A percentile compares a stretch with the other conserved stretches of the same genome.
Conservation (phyloP, 2,797 vertebrate species). For the Mastacembelus armatus region DNA sequence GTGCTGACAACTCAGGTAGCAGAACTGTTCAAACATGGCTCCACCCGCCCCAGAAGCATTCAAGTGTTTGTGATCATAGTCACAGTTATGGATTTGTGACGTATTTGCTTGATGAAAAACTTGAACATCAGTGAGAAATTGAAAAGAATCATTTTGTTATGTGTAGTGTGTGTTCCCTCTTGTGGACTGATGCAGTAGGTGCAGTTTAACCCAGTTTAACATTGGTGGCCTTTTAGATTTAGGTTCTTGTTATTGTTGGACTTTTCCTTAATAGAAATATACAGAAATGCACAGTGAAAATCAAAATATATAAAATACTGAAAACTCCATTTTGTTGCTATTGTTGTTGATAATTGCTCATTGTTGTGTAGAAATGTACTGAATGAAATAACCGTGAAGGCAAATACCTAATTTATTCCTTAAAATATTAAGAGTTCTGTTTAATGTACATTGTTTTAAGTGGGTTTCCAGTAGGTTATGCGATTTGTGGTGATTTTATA, state of each 20-base stretch:
- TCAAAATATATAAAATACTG: background rate
- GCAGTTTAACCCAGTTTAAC: too few species aligned
- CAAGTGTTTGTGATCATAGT: background rate
- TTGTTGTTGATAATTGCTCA: background rate
- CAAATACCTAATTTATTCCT: background rate
- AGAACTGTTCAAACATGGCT: background rate
- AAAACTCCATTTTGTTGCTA: background rate
- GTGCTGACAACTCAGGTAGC: background rate
- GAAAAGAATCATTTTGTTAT: background rate
- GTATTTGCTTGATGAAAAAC: background rate
- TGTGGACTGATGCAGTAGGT: slow-evolving; percentile 15
- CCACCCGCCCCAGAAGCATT: background rate
- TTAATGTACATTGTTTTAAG: background rate
- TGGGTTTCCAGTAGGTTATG: background rate
- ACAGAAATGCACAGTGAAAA: background rate
- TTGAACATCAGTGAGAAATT: background rate
- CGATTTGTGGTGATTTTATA: background rate
- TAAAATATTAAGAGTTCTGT: background rate
- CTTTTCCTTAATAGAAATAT: background rate
- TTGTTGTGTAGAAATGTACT: background rate
- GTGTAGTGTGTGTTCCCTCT: slow-evolving; percentile 21
- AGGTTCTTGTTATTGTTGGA: too few species aligned
- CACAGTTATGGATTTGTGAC: background rate
- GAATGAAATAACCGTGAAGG: background rate
- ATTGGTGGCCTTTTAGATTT: too few species aligned